These are phyloP conservation scores for Huso huso DNA, from an alignment of 2,797 vertebrate species.

Conservation along the genomic window DNA sequence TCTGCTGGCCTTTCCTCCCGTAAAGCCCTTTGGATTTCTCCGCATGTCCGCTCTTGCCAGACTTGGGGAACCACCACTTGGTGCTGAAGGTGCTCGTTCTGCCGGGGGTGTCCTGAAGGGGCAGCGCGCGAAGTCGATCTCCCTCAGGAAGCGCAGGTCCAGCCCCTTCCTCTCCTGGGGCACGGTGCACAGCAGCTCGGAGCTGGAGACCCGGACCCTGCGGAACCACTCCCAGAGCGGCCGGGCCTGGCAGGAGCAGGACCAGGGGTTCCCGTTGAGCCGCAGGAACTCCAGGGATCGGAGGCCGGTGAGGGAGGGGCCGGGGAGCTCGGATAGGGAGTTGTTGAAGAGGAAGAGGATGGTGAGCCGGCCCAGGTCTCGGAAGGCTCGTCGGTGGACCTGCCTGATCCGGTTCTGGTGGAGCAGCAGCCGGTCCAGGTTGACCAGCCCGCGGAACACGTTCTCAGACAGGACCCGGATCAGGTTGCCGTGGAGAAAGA, in stretches of 20 bases:
- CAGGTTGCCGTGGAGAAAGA: constrained; percentile 63
- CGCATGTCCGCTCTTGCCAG: too few relatives aligned
- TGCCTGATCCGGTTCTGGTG: constrained; percentile 57
- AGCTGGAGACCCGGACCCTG: constrained; percentile 61
- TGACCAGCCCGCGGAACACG: constrained; percentile 54
- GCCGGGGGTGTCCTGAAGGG: constrained; percentile 26
- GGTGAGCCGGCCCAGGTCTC: constrained; percentile 57
- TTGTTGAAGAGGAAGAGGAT: constrained; percentile 72
- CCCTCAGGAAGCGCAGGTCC: constrained; percentile 52
- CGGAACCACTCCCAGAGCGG: constrained; percentile 30
- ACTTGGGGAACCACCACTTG: constrained; percentile 2
- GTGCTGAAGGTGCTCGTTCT: constrained; percentile 8
- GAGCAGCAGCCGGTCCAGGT: constrained; percentile 62
- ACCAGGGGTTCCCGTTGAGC: constrained; percentile 66
- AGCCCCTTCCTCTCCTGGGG: constrained; percentile 47
- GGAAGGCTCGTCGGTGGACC: constrained; percentile 56
- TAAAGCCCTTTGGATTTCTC: constrained; percentile 32
- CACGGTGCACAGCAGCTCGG: constrained; percentile 49
- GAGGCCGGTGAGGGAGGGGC: constrained; percentile 54
- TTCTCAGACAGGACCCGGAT: constrained; percentile 55
- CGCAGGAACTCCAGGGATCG: constrained; percentile 61
- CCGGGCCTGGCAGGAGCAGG: constrained; percentile 59
- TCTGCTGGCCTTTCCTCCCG: constrained; percentile 38
- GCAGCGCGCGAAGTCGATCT: constrained; percentile 49
- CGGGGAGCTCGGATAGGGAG: constrained; percentile 55